Base-by-base conservation (phyloP, 2,113 vertebrate genomes). In the Noturus placidus region DNA sequence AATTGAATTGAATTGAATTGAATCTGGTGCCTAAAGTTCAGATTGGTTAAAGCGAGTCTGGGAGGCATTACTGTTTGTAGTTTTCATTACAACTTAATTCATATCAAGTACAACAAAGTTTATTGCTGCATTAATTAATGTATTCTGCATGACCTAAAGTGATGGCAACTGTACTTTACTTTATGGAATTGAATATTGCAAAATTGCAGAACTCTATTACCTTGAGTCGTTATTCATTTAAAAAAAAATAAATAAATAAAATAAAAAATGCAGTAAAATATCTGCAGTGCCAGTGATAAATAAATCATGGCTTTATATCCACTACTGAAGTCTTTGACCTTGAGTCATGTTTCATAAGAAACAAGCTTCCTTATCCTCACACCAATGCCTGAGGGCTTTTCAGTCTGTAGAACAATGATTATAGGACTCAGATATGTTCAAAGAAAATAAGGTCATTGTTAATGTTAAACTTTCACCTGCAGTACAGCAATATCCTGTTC, bases 271-370 rank as follows among this genome's bases (percentile, higher is more conserved):
- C 10, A 81, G 54, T 59, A 81, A 57, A 81, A 57, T 81, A 59
- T 81, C 78, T 59, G 30, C 17, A 13, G 78, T 30, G n/a, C 1
- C 1, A 6, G 5, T 6, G 27, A 54, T 81, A 35, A 81, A 81
- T 81, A 81, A 59, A 59, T 81, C 30, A 81, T 81, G 54, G n/a
- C 54, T 80, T 80, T 57, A 80, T 57, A 19, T 81, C 2, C 7
- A 33, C 52, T 56, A 30, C n/a, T 57, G 14, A 33, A 81, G 78
- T 59, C 17, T 11, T 57, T 25, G 52, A 81, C 52, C 54, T 81
- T 57, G 78, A 81, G 78, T 81, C 30, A 81, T 81, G 78, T 81
- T 57, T 81, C n/a, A 79, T 56, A 56, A 79, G 46, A 79, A 77
- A 33, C 25, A 54, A 54, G 27, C 0, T 54, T 56, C 19, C 76